Percentiles rank a stretch among this genome's conserved stretches.
Evolutionary conservation across 2,888 invertebrate species (phyloP).

Genomic region (Cartodere bifasciata): DNA sequence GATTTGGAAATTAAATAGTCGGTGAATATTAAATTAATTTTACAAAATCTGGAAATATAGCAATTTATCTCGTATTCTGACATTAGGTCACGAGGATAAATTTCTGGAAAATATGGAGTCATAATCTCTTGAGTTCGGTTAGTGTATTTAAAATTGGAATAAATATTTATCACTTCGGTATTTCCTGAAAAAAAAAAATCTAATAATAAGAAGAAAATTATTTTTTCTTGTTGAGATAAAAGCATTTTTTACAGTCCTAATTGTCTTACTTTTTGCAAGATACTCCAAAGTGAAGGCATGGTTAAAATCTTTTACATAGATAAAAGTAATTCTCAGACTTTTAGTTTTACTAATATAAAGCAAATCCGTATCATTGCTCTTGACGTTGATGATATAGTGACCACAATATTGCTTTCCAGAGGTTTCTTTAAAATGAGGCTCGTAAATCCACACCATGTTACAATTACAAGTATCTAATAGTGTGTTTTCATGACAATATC

Average conservation of each 20-base stretch:
- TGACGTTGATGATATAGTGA: conserved; percentile 22
- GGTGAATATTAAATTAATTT: conserved; percentile 49
- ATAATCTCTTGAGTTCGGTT: conserved; percentile 41
- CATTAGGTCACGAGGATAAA: conserved; percentile 52
- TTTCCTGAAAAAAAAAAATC: conserved; percentile 38
- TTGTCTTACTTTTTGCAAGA: conserved; percentile 49
- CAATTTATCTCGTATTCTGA: conserved; percentile 53
- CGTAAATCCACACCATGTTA: conserved; percentile 51
- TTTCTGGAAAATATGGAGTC: conserved; percentile 55
- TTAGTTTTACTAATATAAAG: conserved; percentile 48
- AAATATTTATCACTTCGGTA: conserved; percentile 38
- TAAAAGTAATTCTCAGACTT: conserved; percentile 43
- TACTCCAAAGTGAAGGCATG: conserved; percentile 53
- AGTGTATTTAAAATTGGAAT: conserved; percentile 30
- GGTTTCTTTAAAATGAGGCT: conserved; percentile 48
- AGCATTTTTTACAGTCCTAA: too few relatives aligned
- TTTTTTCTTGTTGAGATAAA: conserved; percentile 8
- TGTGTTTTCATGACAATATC: conserved; percentile 24
- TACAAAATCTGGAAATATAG: conserved; percentile 37
- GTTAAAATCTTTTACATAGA: conserved; percentile 43
- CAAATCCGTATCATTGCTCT: conserved; percentile 28
- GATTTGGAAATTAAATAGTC: conserved; percentile 53
- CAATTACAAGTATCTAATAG: conserved; percentile 35
- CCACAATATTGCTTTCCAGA: conserved; percentile 51
- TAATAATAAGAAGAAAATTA: conserved; percentile 2